phyloP scores from a whole-genome alignment of 2,888 invertebrate genomes.

The Acronicta aceris region DNA sequence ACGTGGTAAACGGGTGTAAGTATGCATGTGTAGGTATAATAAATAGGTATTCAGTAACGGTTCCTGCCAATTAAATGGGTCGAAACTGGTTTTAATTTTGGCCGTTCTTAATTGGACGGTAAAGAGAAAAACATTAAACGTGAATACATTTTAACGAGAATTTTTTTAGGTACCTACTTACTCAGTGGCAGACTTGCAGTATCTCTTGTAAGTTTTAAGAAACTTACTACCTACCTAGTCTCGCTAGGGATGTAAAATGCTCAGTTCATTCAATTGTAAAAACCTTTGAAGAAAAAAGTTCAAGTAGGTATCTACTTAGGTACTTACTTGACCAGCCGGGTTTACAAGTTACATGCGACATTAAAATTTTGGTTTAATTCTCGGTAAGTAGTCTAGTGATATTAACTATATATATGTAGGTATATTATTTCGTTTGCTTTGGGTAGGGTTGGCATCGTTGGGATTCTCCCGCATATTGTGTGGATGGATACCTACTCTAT shows the following conservation, averaged over 20 bases:
- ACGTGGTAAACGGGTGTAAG: conserved; percentile 61
- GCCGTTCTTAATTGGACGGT: conserved; percentile 68
- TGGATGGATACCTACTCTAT: too few relatives aligned
- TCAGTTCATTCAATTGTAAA: conserved; percentile 28
- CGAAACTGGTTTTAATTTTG: conserved; percentile 67
- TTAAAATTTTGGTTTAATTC: too few relatives aligned
- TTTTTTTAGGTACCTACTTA: conserved; percentile 18
- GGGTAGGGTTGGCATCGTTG: too few relatives aligned
- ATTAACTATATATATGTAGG: too few relatives aligned
- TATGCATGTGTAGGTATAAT: conserved; percentile 26
- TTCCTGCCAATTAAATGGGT: conserved; percentile 60
- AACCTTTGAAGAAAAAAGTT: neutral
- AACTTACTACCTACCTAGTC: conserved; percentile 29
- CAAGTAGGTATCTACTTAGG: neutral
- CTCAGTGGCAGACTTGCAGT: conserved; percentile 15
- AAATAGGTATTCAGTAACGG: conserved; percentile 66
- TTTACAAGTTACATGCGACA: too few relatives aligned
- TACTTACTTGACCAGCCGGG: too few relatives aligned
- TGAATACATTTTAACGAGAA: conserved; percentile 58
- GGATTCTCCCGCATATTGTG: too few relatives aligned
- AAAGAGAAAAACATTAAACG: conserved; percentile 57
- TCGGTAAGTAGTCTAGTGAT: too few relatives aligned
- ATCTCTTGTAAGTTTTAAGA: conserved; percentile 30
- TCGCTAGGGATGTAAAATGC: conserved; percentile 18
- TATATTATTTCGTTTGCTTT: too few relatives aligned